Percentiles rank a stretch among this genome's conserved stretches.
Conservation (phyloP, 1,140 invertebrate genomes). For the Trichonephila clavata region DNA sequence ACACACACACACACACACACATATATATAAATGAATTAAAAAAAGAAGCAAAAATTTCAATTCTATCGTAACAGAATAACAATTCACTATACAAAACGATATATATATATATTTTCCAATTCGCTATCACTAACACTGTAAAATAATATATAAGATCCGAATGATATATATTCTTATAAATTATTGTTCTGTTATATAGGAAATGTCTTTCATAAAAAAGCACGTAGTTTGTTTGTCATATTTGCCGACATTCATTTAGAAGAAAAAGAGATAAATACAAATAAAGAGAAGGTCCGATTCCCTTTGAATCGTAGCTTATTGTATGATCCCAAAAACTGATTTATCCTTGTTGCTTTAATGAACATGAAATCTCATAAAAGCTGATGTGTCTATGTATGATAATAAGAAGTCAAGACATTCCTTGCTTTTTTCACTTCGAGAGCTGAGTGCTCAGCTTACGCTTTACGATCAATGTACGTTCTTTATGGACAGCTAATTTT, state of each 20-base stretch:
- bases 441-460: not conserved
- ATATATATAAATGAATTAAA: too few relatives aligned
- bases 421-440: not conserved
- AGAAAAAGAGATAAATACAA: not conserved
- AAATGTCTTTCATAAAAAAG: not conserved
- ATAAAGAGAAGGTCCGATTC: too few relatives aligned
- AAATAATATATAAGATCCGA: not conserved
- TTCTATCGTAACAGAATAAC: too few relatives aligned
- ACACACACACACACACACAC: too few relatives aligned
- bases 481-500: constrained; percentile 7
- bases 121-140: not conserved
- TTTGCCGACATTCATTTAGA: not conserved
- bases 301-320: not conserved
- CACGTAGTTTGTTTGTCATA: not conserved
- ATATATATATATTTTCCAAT: not conserved
- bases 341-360: not conserved
- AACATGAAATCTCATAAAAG: constrained; percentile 25
- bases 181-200: not conserved
- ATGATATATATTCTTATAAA: not conserved
- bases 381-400: not conserved
- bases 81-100: too few relatives aligned
- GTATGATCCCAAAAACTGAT: not conserved
- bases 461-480: constrained; percentile 17
- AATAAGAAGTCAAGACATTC: not conserved
- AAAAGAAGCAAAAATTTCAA: too few relatives aligned